These are phyloP conservation scores for Himalopsyche tibetana DNA, from an alignment of 2,888 invertebrate genomes.

Conservation along the genomic window DNA sequence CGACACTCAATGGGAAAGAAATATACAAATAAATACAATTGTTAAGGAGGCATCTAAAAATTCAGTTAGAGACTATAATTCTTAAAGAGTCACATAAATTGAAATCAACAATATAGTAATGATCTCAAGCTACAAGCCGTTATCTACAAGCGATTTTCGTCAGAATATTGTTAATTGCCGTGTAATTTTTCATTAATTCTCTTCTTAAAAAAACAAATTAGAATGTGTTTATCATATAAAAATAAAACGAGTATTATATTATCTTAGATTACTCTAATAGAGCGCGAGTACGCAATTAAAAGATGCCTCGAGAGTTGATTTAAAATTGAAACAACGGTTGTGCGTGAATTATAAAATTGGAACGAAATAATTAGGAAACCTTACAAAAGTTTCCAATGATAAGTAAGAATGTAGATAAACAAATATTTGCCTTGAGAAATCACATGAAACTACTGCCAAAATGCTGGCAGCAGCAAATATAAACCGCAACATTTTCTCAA, in stretches of 20 bases:
- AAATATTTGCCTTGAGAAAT: conserved; percentile 56
- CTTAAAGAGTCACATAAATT: too few species aligned
- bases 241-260: neutral
- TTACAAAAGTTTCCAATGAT: conserved; percentile 16
- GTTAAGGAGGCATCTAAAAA: too few species aligned
- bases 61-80: too few species aligned
- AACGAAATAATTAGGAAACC: conserved; percentile 48
- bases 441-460: conserved; percentile 45
- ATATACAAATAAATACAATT: too few species aligned
- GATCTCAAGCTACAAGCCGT: too few species aligned
- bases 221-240: neutral
- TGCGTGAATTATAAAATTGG: neutral
- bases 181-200: too few species aligned
- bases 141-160: too few species aligned
- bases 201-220: too few species aligned
- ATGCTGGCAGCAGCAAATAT: neutral
- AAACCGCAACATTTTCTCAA: conserved; percentile 11
- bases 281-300: neutral
- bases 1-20: too few species aligned
- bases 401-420: neutral
- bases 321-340: neutral
- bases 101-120: too few species aligned
- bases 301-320: neutral
- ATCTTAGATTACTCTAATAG: neutral
- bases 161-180: too few species aligned